Evolutionary conservation across 2,888 invertebrate genomes (phyloP).

Genomic region (Thymelicus lineola): DNA sequence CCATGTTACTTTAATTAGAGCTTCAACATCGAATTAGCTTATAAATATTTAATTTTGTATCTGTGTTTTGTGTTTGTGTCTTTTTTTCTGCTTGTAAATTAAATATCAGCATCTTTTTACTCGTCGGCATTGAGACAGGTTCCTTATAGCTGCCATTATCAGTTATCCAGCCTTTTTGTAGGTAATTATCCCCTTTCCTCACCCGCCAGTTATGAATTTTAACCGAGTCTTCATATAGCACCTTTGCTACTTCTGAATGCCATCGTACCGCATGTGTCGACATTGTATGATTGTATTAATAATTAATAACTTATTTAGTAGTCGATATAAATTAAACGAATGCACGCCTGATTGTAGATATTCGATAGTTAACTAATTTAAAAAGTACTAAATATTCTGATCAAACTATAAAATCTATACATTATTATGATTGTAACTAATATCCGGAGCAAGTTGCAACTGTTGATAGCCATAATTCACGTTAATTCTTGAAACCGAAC

Average conservation of each 20-base stretch:
- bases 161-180: slow-evolving; percentile 11
- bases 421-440: slow-evolving; percentile 2
- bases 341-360: slow-evolving; percentile 9
- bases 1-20: too few relatives aligned
- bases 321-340: slow-evolving; percentile 33
- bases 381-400: not conserved
- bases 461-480: slow-evolving; percentile 23
- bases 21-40: too few relatives aligned
- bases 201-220: slow-evolving; percentile 7
- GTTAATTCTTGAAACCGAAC: slow-evolving; percentile 27
- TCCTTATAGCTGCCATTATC: slow-evolving; percentile 1
- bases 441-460: slow-evolving; percentile 6
- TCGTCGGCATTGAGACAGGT: not conserved
- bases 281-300: slow-evolving; percentile 3
- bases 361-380: not conserved
- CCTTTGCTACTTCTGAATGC: not conserved
- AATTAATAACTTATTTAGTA: slow-evolving; percentile 32
- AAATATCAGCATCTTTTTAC: not conserved
- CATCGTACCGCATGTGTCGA: not conserved
- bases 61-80: too few relatives aligned
- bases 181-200: slow-evolving; percentile 1
- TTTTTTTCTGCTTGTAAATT: not conserved
- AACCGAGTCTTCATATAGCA: slow-evolving; percentile 5
- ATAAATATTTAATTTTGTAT: too few relatives aligned
- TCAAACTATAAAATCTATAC: not conserved